Conservation (phyloP, 2,797 vertebrate genomes). For the Tapirus indicus region DNA sequence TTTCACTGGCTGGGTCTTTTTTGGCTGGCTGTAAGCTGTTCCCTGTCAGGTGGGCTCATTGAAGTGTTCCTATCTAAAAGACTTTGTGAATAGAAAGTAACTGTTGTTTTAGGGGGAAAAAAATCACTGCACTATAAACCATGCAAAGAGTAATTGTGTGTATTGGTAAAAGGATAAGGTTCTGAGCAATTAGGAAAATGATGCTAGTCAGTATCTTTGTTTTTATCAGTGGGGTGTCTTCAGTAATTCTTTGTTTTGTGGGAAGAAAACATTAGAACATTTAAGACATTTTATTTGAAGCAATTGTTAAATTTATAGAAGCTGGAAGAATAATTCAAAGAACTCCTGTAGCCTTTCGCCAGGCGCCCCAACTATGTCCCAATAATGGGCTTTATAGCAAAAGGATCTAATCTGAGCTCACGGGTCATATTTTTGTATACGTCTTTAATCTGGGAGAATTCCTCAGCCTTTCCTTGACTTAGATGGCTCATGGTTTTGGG, state of each 20-base stretch:
- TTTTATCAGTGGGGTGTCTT: neutral
- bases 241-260: neutral
- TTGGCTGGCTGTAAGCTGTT: neutral
- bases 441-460: neutral
- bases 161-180: neutral
- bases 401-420: neutral
- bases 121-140: neutral
- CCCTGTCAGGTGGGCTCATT: neutral
- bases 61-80: neutral
- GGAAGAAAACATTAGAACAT: neutral
- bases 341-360: neutral
- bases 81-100: neutral
- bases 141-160: neutral
- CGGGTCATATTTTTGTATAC: neutral
- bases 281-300: constrained; percentile 21
- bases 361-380: neutral
- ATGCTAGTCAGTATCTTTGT: neutral
- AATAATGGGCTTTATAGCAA: neutral
- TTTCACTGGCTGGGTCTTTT: neutral
- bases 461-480: neutral
- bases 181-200: neutral
- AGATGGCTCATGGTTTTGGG: neutral
- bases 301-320: neutral
- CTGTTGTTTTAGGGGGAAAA: neutral
- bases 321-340: neutral